Evolutionary conservation across 2,888 invertebrate genomes (phyloP).

Genomic region (Frankliniella fusca): DNA sequence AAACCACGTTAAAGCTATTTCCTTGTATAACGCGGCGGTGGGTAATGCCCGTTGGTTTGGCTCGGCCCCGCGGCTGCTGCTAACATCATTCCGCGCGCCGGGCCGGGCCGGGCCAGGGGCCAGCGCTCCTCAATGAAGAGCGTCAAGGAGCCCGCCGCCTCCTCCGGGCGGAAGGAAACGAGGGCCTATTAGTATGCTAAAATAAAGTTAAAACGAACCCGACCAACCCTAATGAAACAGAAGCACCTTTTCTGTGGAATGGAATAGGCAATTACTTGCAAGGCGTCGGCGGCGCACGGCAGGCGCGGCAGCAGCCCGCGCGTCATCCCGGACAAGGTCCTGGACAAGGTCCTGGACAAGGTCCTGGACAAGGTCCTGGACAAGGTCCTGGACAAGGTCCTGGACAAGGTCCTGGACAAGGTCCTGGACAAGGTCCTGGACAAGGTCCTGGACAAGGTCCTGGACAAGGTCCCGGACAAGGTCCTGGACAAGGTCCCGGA

Average conservation of each 20-base stretch:
- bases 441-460: too few species aligned
- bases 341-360: too few species aligned
- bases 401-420: too few species aligned
- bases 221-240: conserved; percentile 8
- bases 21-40: too few species aligned
- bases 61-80: too few species aligned
- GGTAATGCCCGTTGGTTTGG: too few species aligned
- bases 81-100: not conserved
- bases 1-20: too few species aligned
- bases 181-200: conserved; percentile 6
- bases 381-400: too few species aligned
- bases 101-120: not conserved
- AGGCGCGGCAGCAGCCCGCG: not conserved
- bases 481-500: too few species aligned
- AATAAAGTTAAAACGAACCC: conserved; percentile 19
- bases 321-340: not conserved
- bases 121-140: not conserved
- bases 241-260: conserved; percentile 21
- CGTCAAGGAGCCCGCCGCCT: not conserved
- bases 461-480: not conserved
- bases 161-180: not conserved
- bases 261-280: not conserved
- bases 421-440: too few species aligned
- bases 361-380: too few species aligned
- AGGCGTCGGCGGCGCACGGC: not conserved